Percentiles rank a stretch among this genome's conserved stretches.
Evolutionary conservation across 2,888 invertebrate genomes (phyloP).

Genomic region (Orthonevra nobilis): DNA sequence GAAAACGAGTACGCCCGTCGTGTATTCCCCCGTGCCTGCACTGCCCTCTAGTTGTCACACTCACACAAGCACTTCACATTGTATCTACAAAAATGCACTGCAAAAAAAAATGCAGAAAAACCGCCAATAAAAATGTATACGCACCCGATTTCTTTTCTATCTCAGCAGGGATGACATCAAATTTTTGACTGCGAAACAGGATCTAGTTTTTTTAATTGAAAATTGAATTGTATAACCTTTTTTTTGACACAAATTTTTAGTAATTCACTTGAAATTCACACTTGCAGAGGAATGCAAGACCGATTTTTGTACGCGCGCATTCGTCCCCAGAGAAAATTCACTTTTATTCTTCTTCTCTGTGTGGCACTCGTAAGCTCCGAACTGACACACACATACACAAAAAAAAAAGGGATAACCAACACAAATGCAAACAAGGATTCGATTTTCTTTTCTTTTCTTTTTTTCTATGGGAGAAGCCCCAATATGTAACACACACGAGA

Average conservation of each 20-base stretch:
- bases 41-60: slow-evolving; percentile 17
- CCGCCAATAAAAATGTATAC: slow-evolving; percentile 58
- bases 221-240: too few species aligned
- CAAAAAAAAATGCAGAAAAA: background rate
- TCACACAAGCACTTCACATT: slow-evolving; percentile 9
- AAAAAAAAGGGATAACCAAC: slow-evolving; percentile 2
- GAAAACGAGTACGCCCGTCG: slow-evolving; percentile 12
- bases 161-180: background rate
- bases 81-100: background rate
- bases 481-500: slow-evolving; percentile 19
- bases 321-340: slow-evolving; percentile 19
- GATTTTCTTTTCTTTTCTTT: slow-evolving; percentile 41
- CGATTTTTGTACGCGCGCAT: slow-evolving; percentile 38
- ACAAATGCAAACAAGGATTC: slow-evolving; percentile 34
- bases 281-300: background rate
- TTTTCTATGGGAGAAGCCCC: slow-evolving; percentile 17
- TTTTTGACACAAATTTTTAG: too few species aligned
- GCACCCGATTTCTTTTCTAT: slow-evolving; percentile 29
- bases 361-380: slow-evolving; percentile 2
- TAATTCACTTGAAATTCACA: too few species aligned
- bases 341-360: slow-evolving; percentile 1
- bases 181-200: too few species aligned
- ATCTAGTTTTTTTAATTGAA: too few species aligned
- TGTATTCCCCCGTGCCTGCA: slow-evolving; percentile 3
- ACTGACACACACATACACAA: background rate